Base-by-base conservation (phyloP, 2,888 invertebrate genomes). In the Cotesia congregata region DNA sequence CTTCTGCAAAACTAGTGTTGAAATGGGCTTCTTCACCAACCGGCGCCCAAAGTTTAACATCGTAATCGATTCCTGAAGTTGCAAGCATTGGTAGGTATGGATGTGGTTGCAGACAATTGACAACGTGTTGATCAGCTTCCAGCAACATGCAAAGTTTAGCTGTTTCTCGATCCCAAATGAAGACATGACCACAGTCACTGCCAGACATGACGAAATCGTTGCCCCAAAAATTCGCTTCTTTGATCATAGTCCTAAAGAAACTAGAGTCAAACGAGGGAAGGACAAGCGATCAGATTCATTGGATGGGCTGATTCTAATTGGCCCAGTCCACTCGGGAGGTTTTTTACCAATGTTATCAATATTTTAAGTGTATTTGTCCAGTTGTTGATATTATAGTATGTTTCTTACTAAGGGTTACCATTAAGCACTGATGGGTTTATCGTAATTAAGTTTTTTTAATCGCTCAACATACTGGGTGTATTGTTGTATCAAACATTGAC, bases 131-230 rank as follows among this genome's bases (percentile, higher is more conserved):
- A 90, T 96, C 96, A 4, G 94, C 96, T 85, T 95, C 93, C 79
- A 96, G 89, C 0, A 95, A 89, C 93, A 94, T 95, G 50, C 94
- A 93, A 75, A 96, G 89, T 81, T 93, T 91, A 0, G 93, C 94
- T 0, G 94, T 93, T 67, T 92, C 90, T 60, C 94, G 91, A 74
- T 95, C 92, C 96, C 96, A 96, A 59, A 95, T 91, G 85, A 96
- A 96, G 12, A 96, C 94, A 85, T 96, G 95, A 0, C 96, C 96
- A 88, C 96, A 96, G 89, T 96, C 96, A 12, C 95, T 95, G n/a
- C 96, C 96, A 30, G 95, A 95, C 93, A 96, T 93, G 12, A 96
- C 93, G 90, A 92, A 94, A 83, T 94, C 91, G 83, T 94, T 92
- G 68, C 96, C 96, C 95, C 95, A 96, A 89, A 96, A 96, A 77